Conservation (phyloP, 2,113 vertebrate species). For the Microtus richardsoni region DNA sequence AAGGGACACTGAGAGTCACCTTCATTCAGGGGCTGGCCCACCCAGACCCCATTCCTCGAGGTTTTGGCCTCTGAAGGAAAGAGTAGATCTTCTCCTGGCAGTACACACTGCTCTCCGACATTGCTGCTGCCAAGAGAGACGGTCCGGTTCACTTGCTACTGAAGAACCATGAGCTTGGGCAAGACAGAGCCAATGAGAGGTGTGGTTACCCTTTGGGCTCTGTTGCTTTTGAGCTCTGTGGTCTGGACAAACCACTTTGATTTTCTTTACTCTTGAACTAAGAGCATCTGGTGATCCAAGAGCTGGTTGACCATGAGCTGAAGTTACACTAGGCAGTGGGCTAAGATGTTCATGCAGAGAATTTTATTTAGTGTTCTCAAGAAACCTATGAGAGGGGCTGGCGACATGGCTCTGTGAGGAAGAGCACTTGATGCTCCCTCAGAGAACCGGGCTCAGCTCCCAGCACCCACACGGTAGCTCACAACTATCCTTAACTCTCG, state of each 20-base stretch:
- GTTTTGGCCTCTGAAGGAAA: constrained; percentile 51
- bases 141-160: background rate
- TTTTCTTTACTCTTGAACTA: background rate
- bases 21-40: background rate
- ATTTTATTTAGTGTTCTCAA: background rate
- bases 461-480: background rate
- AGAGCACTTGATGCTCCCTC: background rate
- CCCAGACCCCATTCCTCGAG: constrained; percentile 66
- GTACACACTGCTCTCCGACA: background rate
- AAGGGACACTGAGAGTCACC: background rate
- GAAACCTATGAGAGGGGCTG: background rate
- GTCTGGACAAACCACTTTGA: background rate
- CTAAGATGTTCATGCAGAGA: background rate
- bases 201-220: background rate
- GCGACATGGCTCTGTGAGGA: background rate
- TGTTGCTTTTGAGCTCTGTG: background rate
- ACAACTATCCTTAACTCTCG: background rate
- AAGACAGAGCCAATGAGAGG: background rate
- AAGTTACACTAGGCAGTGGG: background rate
- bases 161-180: background rate
- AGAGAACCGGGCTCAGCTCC: background rate
- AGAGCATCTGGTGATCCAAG: background rate
- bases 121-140: background rate
- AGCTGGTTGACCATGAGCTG: background rate
- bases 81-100: background rate